Percentiles rank a stretch among this genome's conserved stretches.
phyloP scores from a whole-genome alignment of 2,888 invertebrate species.

The Chymomyza caudatula region DNA sequence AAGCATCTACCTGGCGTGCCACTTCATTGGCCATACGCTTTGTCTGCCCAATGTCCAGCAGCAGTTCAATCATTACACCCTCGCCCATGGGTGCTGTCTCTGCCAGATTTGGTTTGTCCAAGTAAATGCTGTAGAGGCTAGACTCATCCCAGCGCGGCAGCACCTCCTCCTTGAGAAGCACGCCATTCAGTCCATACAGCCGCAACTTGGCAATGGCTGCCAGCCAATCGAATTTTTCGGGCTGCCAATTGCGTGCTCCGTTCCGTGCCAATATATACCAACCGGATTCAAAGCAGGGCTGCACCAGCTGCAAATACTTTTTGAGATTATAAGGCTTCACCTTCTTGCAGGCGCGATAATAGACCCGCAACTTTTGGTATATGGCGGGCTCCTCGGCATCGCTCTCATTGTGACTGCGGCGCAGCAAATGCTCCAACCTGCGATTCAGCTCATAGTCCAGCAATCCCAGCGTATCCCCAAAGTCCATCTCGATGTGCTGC shows the following conservation, averaged over 20 bases:
- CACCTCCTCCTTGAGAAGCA: conserved; percentile 71
- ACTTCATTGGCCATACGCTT: conserved; percentile 68
- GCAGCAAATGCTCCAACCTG: conserved; percentile 63
- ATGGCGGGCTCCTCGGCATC: conserved; percentile 22
- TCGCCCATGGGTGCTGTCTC: conserved; percentile 67
- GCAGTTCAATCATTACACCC: conserved; percentile 67
- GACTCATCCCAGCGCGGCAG: conserved; percentile 75
- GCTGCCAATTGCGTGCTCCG: conserved; percentile 61
- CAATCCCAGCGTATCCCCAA: conserved; percentile 68
- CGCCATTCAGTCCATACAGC: conserved; percentile 68
- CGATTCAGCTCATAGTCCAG: conserved; percentile 69
- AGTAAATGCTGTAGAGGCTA: conserved; percentile 63
- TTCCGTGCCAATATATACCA: conserved; percentile 53
- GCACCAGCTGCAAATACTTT: conserved; percentile 66
- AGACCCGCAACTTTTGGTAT: conserved; percentile 59
- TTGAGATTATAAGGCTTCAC: conserved; percentile 72
- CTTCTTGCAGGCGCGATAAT: conserved; percentile 73
- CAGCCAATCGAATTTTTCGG: conserved; percentile 68
- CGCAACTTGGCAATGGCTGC: conserved; percentile 67
- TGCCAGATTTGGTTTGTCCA: conserved; percentile 69
- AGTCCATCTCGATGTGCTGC: conserved; percentile 64
- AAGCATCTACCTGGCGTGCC: conserved; percentile 63
- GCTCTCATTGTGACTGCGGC: conserved; percentile 38
- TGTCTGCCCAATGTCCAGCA: conserved; percentile 70
- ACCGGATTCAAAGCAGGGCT: conserved; percentile 48